Evolutionary conservation across 2,797 vertebrate genomes (phyloP).

Genomic region (Clarias pachynema): DNA sequence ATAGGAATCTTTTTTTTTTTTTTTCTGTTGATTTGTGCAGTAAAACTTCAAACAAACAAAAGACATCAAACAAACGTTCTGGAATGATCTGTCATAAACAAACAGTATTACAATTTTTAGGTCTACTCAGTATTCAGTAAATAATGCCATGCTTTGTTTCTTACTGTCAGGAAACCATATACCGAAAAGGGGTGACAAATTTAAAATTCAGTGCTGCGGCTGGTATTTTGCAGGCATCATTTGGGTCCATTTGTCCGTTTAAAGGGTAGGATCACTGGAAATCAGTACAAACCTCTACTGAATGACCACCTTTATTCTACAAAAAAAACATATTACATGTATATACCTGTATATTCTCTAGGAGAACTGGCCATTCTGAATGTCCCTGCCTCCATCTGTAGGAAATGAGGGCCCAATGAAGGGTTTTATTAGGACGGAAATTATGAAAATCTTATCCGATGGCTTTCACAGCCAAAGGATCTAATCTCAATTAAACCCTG

Average conservation of each 20-base stretch:
- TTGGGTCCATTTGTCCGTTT: neutral
- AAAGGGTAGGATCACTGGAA: neutral
- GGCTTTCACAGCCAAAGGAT: neutral
- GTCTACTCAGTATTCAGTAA: neutral
- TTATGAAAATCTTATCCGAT: neutral
- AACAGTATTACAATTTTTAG: constrained; percentile 2
- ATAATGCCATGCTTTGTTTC: neutral
- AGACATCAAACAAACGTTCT: neutral
- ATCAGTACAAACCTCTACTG: neutral
- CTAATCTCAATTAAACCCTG: neutral
- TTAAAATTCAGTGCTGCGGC: neutral
- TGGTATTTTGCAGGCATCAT: neutral
- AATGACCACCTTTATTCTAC: neutral
- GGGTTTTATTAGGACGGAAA: neutral
- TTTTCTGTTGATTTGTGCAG: neutral
- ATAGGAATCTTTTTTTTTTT: neutral
- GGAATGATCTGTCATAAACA: neutral
- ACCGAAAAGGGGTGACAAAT: neutral
- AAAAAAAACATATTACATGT: neutral
- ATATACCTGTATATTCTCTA: too few species aligned
- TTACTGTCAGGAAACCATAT: neutral
- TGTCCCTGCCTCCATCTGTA: neutral
- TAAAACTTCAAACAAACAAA: neutral
- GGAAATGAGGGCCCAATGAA: neutral
- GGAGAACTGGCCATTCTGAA: neutral